Conservation (phyloP, 2,888 invertebrate genomes). For the Mactromeris polynyma region DNA sequence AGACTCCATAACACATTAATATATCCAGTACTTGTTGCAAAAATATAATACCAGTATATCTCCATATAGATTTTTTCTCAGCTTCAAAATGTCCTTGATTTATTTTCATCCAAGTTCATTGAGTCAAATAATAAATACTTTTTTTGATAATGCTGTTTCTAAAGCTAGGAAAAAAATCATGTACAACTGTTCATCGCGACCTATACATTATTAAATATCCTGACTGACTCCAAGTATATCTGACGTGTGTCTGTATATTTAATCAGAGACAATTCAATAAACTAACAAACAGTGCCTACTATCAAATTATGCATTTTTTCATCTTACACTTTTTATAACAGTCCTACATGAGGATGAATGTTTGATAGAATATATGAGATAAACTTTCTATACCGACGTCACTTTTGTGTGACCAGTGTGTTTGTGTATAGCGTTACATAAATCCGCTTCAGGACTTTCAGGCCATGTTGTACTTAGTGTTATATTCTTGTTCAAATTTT, state of each 20-base stretch:
- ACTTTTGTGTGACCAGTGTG: neutral
- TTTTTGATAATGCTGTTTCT: neutral
- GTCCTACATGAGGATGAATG: neutral
- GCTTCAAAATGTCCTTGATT: no score
- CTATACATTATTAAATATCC: neutral
- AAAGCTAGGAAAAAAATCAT: neutral
- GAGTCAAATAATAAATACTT: neutral
- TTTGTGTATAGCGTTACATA: neutral
- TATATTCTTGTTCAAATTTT: no score
- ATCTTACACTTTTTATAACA: slow-evolving; percentile 12
- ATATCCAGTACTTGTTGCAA: no score
- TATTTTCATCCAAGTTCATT: no score
- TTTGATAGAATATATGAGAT: neutral
- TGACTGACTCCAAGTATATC: neutral
- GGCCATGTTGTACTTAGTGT: no score
- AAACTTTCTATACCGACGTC: neutral
- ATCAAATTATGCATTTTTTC: slow-evolving; percentile 21
- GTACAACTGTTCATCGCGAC: no score
- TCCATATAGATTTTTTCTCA: no score
- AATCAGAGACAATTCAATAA: slow-evolving; percentile 4
- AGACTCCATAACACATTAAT: no score
- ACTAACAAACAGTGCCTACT: slow-evolving; percentile 23
- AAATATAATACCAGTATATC: no score
- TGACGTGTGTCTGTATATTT: neutral
- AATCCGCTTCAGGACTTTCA: neutral